Conservation (phyloP, 1,140 invertebrate genomes). For the Macrosteles quadrilineatus region DNA sequence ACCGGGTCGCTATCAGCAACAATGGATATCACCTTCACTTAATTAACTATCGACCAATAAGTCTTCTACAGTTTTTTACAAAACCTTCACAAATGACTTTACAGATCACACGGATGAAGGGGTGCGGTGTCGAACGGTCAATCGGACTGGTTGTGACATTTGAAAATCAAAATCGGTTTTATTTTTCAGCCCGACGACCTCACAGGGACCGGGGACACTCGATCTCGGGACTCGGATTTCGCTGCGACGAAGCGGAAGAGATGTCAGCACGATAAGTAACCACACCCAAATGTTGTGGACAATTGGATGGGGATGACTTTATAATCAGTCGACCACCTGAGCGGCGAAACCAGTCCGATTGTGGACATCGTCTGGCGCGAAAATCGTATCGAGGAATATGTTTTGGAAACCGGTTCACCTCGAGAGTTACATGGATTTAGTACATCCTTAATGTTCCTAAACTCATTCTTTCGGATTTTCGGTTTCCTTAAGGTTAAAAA, state of each 20-base stretch:
- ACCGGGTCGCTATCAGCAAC: too few species aligned
- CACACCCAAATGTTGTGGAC: slow-evolving; percentile 5
- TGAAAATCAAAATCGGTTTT: not conserved
- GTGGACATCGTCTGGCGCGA: too few species aligned
- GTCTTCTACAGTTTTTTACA: not conserved
- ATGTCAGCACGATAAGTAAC: slow-evolving; percentile 16
- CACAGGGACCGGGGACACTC: slow-evolving; percentile 4
- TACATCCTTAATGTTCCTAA: too few species aligned
- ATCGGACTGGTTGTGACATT: not conserved
- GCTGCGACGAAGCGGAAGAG: slow-evolving; percentile 8
- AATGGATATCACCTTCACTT: too few species aligned
- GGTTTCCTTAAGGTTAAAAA: too few species aligned
- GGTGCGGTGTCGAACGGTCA: not conserved
- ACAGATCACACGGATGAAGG: not conserved
- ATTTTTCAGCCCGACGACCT: slow-evolving; percentile 7
- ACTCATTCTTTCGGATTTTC: too few species aligned
- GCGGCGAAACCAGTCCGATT: too few species aligned
- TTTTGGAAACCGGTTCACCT: too few species aligned
- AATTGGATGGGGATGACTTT: not conserved
- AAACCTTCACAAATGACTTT: not conserved
- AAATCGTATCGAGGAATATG: too few species aligned
- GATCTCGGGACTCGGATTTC: not conserved
- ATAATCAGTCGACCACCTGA: slow-evolving; percentile 1
- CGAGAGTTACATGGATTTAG: too few species aligned
- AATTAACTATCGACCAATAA: not conserved